Conservation (phyloP, 2,888 invertebrate genomes). For the Allacma fusca region DNA sequence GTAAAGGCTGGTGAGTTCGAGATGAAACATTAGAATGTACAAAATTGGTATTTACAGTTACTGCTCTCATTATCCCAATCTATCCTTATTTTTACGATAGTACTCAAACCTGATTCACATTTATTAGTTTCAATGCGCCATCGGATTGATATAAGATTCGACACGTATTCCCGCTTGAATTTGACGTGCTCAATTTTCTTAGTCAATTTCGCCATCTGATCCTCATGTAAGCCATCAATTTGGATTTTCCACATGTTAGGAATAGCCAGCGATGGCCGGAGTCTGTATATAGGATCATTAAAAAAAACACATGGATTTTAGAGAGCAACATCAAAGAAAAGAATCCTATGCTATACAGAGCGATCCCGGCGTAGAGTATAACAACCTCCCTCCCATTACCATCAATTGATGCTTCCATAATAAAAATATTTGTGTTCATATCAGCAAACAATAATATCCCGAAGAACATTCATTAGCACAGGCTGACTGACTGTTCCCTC, state of each 20-base stretch:
- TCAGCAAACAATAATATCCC: too few species aligned
- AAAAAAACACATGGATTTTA: neutral
- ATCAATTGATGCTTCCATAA: too few species aligned
- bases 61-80: too few species aligned
- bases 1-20: too few species aligned
- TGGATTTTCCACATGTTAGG: slow-evolving; percentile 31
- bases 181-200: slow-evolving; percentile 29
- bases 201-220: slow-evolving; percentile 13
- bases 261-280: slow-evolving; percentile 19
- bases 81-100: neutral
- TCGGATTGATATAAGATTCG: slow-evolving; percentile 13
- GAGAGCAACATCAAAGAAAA: neutral
- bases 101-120: slow-evolving; percentile 14
- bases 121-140: slow-evolving; percentile 28
- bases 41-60: too few species aligned
- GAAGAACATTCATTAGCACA: too few species aligned
- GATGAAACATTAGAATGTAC: too few species aligned
- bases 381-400: too few species aligned
- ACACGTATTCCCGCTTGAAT: slow-evolving; percentile 22
- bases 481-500: too few species aligned
- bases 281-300: slow-evolving; percentile 2
- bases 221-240: slow-evolving; percentile 30
- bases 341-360: too few species aligned
- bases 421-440: too few species aligned
- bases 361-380: too few species aligned